Percentiles rank a stretch among this genome's conserved stretches.
These are phyloP conservation scores for Polymixis flavicincta DNA, from an alignment of 2,888 invertebrate species.

Conservation along the genomic window DNA sequence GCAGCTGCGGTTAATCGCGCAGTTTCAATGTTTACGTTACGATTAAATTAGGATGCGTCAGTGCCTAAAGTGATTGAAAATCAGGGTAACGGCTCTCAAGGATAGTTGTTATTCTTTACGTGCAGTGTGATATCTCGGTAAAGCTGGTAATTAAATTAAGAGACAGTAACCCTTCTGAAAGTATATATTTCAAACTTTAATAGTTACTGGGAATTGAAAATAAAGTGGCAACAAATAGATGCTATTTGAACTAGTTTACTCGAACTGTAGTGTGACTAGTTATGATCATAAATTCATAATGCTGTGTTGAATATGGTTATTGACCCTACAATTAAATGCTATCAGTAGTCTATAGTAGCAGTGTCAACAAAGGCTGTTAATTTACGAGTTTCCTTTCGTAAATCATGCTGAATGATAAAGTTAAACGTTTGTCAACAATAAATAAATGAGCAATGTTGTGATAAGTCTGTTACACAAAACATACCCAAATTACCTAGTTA, in stretches of 20 bases:
- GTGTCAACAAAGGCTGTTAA: constrained; percentile 45
- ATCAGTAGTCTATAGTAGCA: constrained; percentile 34
- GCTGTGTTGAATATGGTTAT: constrained; percentile 46
- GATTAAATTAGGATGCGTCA: constrained; percentile 53
- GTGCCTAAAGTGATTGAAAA: constrained; percentile 57
- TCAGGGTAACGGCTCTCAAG: constrained; percentile 51
- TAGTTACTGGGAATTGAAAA: background rate
- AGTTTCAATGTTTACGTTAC: constrained; percentile 63
- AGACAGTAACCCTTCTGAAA: constrained; percentile 29
- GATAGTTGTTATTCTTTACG: constrained; percentile 48
- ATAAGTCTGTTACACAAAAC: background rate
- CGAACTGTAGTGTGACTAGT: constrained; percentile 1
- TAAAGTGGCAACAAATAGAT: constrained; percentile 29
- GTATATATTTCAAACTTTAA: constrained; percentile 8
- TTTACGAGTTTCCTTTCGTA: constrained; percentile 57
- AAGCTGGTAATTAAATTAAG: constrained; percentile 71
- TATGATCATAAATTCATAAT: constrained; percentile 25
- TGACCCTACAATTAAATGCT: constrained; percentile 50
- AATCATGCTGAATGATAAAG: constrained; percentile 45
- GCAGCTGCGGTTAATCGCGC: constrained; percentile 58
- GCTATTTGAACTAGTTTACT: constrained; percentile 20
- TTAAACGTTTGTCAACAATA: constrained; percentile 45
- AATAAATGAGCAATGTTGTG: constrained; percentile 27
- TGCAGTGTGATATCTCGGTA: constrained; percentile 56
- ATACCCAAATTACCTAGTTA: background rate